A percentile compares a stretch with the other conserved stretches of the same genome.
These are phyloP conservation scores for Beroe forskalii DNA, from an alignment of 37 sponge, comb jelly and placozoan genomes.

Conservation along the genomic window DNA sequence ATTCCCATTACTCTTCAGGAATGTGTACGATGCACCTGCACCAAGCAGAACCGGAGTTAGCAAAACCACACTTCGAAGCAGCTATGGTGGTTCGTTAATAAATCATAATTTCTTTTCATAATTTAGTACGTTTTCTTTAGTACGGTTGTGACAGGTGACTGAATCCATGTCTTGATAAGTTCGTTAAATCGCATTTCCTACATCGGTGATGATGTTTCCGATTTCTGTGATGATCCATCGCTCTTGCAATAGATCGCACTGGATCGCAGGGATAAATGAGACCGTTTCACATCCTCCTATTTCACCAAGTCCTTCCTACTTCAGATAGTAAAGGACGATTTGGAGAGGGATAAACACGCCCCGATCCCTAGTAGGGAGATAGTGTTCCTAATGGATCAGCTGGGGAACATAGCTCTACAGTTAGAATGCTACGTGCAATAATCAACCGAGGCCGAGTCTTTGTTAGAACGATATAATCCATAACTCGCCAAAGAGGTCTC, in stretches of 20 bases:
- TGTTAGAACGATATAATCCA: no score
- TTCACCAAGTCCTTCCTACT: no score
- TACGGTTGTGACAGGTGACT: background rate
- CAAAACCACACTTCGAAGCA: conserved; percentile 48
- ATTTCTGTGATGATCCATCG: no score
- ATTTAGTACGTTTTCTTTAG: background rate
- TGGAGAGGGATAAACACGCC: background rate
- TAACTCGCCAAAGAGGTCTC: no score
- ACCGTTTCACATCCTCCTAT: no score
- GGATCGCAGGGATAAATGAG: no score
- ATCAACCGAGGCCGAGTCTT: no score
- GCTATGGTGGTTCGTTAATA: background rate
- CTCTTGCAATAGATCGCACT: no score
- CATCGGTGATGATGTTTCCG: no score
- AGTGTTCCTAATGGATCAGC: conserved; percentile 25
- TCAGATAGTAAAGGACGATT: conserved; percentile 12
- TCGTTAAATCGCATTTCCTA: no score
- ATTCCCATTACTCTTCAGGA: background rate
- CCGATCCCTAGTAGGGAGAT: background rate
- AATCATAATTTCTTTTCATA: no score
- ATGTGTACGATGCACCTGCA: conserved; percentile 63
- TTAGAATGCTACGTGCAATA: conserved; percentile 41
- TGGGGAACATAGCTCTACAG: conserved; percentile 51
- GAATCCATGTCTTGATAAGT: background rate
- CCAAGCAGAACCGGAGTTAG: conserved; percentile 21